Conservation (phyloP, 2,113 vertebrate species). For the Daboia siamensis region DNA sequence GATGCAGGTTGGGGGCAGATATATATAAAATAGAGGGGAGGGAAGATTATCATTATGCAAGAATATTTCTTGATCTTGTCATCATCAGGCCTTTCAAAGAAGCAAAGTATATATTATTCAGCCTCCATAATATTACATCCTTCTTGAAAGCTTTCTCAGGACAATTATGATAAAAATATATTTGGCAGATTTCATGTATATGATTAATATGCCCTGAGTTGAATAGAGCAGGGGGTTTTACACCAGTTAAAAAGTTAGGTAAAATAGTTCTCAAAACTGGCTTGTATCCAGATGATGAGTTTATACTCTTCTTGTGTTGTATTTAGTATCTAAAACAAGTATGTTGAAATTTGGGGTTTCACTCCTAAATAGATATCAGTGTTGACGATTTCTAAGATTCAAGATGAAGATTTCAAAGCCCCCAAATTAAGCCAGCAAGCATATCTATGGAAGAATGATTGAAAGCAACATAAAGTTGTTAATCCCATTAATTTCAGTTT, state of each 20-base stretch:
- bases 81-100: neutral
- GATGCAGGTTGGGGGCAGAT: neutral
- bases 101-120: neutral
- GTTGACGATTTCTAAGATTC: neutral
- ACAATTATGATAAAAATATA: neutral
- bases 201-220: neutral
- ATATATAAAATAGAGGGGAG: neutral
- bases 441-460: neutral
- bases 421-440: neutral
- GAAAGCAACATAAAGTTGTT: neutral
- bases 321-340: neutral
- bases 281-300: neutral
- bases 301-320: neutral
- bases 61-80: neutral
- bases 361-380: neutral
- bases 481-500: neutral
- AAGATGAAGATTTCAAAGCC: neutral
- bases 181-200: neutral
- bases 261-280: neutral
- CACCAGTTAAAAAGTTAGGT: neutral
- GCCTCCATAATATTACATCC: neutral
- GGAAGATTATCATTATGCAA: neutral
- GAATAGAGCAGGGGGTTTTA: neutral
- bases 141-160: neutral
- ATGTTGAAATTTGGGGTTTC: neutral